These are phyloP conservation scores for Cheumatopsyche charites DNA, from an alignment of 1,140 invertebrate species.

Conservation along the genomic window DNA sequence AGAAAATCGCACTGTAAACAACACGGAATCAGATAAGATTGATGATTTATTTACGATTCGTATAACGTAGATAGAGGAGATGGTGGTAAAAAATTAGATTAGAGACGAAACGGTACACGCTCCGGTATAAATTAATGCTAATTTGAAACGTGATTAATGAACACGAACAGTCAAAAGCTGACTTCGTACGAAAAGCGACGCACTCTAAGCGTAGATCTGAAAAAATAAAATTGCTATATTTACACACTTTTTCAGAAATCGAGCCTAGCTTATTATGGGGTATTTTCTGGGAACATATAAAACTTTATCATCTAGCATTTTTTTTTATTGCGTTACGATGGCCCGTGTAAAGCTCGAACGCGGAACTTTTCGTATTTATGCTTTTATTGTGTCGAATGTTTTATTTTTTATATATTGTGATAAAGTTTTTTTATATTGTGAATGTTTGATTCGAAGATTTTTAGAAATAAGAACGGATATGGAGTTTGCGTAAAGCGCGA, in stretches of 20 bases:
- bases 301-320: slow-evolving; percentile 1
- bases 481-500: background rate
- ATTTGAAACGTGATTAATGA: slow-evolving; percentile 20
- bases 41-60: slow-evolving; percentile 1
- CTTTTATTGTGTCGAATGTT: background rate
- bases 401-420: background rate
- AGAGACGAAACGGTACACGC: background rate
- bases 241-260: no score
- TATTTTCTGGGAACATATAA: background rate
- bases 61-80: no score
- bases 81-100: background rate
- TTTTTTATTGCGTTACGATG: no score
- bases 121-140: slow-evolving; percentile 11
- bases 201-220: background rate
- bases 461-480: background rate
- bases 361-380: background rate
- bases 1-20: slow-evolving; percentile 16
- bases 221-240: no score
- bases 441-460: slow-evolving; percentile 5
- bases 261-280: no score
- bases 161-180: slow-evolving; percentile 1
- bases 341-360: background rate
- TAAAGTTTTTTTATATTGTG: background rate
- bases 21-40: slow-evolving; percentile 11
- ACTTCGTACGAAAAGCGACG: no score